Evolutionary conservation across 2,113 vertebrate genomes (phyloP), one percentile per base, ranked within the genome.

Genomic region (Thinocorus orbignyianus): DNA sequence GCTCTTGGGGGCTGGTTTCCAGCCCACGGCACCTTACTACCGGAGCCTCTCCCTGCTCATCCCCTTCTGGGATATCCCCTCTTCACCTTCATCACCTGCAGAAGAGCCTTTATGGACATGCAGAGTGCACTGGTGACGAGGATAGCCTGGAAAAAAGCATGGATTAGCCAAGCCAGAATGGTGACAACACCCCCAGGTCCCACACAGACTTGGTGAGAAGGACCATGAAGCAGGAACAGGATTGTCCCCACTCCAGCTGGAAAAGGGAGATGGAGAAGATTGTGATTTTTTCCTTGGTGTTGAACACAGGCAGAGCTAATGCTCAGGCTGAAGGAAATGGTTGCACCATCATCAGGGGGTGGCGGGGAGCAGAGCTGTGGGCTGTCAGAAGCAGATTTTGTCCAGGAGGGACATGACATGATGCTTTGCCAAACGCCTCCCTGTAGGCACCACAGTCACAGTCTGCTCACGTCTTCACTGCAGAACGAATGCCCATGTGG

Each of bases 281-380:
- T 39, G 3, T 11, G 60, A 5, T n/a, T 72, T 72, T 58, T 58
- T 39, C 26, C 57, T 57, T 0, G 0, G 11, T 15, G 39, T 5
- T 8, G 35, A 51, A 51, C 41, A 70, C 16, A 11, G 51, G 33
- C 31, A 24, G 42, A 64, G 28, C 37, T 49, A 30, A 39, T 2
- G 19, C 25, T 49, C 23, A 8, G 58, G 51, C 12, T 2, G 5
- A 54, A n/a, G 48, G 30, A 24, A 54, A 37, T 0, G 3, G 30
- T n/a, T 2, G 1, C 33, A 6, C 16, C 68, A 12, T 7, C 16
- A 2, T 5, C 68, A n/a, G 44, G 1, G 5, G 15, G 20, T 13
- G 46, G 20, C 39, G 52, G 39, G 52, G 52, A 68, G 74, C 52
- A 37, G 54, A 55, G 82, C 39, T 54, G 76, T 6, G 44, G 46